phyloP scores from a whole-genome alignment of 30 jellyfish, hydroid and myxozoan genomes.

The Catostylus mosaicus region DNA sequence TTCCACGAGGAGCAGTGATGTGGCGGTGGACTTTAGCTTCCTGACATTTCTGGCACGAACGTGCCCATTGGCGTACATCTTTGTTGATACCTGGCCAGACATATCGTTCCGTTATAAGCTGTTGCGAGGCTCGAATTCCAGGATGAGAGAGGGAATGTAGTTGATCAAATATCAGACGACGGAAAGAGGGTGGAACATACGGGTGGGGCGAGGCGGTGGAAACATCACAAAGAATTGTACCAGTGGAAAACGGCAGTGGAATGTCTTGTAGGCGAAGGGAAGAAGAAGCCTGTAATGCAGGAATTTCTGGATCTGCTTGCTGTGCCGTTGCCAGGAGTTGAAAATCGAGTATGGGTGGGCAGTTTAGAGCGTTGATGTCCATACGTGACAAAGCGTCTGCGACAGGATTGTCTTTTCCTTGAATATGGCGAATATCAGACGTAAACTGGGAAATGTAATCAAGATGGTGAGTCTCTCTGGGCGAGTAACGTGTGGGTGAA shows the following conservation, averaged over 20 bases:
- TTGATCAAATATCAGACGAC: constrained; percentile 22
- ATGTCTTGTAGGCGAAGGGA: constrained; percentile 26
- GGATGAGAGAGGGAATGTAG: constrained; percentile 32
- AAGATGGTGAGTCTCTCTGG: no score
- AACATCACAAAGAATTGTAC: constrained; percentile 38
- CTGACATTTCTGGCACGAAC: constrained; percentile 48
- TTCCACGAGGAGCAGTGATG: constrained; percentile 31
- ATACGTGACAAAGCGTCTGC: background rate
- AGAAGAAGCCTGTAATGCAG: background rate
- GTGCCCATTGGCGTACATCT: constrained; percentile 52
- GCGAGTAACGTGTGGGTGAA: no score
- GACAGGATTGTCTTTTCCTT: constrained; percentile 7
- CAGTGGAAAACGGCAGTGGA: constrained; percentile 33
- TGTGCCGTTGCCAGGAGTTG: constrained; percentile 40
- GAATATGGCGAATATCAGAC: constrained; percentile 18
- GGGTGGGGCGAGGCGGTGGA: constrained; percentile 44
- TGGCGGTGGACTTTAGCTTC: constrained; percentile 40
- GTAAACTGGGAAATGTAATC: background rate
- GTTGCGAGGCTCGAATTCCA: constrained; percentile 33
- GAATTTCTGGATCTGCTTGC: constrained; percentile 37
- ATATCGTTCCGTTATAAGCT: constrained; percentile 33
- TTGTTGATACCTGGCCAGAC: constrained; percentile 51
- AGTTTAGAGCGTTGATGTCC: background rate
- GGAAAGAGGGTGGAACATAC: constrained; percentile 33
- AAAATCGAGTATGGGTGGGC: constrained; percentile 17